These are phyloP conservation scores for Ericerus pela DNA, from an alignment of 1,140 invertebrate genomes.

Conservation along the genomic window DNA sequence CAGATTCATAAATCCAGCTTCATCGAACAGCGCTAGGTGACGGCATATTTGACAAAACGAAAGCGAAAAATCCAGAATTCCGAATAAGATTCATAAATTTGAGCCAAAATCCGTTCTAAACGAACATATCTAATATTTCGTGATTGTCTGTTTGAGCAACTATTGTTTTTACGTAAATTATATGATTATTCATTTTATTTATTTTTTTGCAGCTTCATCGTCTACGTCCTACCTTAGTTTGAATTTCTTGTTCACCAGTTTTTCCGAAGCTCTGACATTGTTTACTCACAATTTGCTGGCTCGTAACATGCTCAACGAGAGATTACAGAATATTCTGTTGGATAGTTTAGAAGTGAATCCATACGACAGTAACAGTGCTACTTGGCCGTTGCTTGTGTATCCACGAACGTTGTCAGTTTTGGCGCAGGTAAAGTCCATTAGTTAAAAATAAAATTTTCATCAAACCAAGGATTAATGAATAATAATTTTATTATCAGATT, in stretches of 20 bases:
- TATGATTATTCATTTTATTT: neutral
- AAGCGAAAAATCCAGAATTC: too few species aligned
- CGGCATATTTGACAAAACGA: too few species aligned
- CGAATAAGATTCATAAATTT: too few species aligned
- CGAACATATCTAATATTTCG: too few species aligned
- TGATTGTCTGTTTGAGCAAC: neutral
- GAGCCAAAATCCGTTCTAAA: too few species aligned
- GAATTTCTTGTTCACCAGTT: slow-evolving; percentile 33
- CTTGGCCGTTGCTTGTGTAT: slow-evolving; percentile 71
- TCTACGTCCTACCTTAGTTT: slow-evolving; percentile 46
- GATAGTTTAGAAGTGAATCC: slow-evolving; percentile 59
- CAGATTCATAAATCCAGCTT: too few species aligned
- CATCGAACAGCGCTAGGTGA: too few species aligned
- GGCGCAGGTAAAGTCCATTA: slow-evolving; percentile 40
- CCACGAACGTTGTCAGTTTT: slow-evolving; percentile 68
- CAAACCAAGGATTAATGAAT: too few species aligned
- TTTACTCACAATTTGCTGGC: slow-evolving; percentile 75
- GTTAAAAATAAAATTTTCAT: neutral
- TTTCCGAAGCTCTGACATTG: slow-evolving; percentile 59
- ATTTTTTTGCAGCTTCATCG: slow-evolving; percentile 20
- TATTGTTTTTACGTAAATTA: neutral
- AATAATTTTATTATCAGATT: slow-evolving; percentile 34
- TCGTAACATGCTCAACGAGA: slow-evolving; percentile 46
- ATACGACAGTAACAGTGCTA: slow-evolving; percentile 29
- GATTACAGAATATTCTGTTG: slow-evolving; percentile 54